phyloP scores from a whole-genome alignment of 2,888 invertebrate species.

The Conchocele bisecta region DNA sequence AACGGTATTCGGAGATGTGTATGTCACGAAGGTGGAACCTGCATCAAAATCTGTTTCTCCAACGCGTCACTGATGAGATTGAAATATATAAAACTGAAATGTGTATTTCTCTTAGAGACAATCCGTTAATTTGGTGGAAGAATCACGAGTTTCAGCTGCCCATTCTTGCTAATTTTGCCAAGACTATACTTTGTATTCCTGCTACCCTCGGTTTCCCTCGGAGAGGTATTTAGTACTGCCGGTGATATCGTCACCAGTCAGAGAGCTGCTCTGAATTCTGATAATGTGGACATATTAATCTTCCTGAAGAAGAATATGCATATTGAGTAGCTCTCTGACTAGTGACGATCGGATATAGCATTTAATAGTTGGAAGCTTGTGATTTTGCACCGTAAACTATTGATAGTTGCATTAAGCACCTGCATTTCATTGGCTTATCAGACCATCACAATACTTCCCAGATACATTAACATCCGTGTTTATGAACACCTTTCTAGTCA shows the following conservation, averaged over 20 bases:
- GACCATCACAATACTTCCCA: no score
- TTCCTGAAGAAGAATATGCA: constrained; percentile 42
- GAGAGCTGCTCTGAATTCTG: constrained; percentile 9
- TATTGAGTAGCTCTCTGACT: no score
- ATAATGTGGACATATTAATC: constrained; percentile 33
- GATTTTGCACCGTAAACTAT: no score
- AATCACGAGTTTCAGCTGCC: background rate
- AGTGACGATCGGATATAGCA: no score
- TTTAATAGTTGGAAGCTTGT: no score
- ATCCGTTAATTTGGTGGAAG: constrained; percentile 3
- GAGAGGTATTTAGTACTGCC: constrained; percentile 36
- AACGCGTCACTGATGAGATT: constrained; percentile 1
- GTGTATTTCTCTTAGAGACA: background rate
- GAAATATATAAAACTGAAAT: background rate
- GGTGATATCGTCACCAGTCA: constrained; percentile 42
- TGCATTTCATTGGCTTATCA: no score
- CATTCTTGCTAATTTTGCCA: background rate
- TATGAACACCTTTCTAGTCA: no score
- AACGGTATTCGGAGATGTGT: background rate
- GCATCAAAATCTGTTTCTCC: background rate
- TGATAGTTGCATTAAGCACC: no score
- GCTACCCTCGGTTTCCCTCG: constrained; percentile 33
- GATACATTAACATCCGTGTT: no score
- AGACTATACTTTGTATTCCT: constrained; percentile 20
- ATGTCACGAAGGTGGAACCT: background rate